Evolutionary conservation across 2,797 vertebrate species (phyloP).

Genomic region (Balearica regulorum): DNA sequence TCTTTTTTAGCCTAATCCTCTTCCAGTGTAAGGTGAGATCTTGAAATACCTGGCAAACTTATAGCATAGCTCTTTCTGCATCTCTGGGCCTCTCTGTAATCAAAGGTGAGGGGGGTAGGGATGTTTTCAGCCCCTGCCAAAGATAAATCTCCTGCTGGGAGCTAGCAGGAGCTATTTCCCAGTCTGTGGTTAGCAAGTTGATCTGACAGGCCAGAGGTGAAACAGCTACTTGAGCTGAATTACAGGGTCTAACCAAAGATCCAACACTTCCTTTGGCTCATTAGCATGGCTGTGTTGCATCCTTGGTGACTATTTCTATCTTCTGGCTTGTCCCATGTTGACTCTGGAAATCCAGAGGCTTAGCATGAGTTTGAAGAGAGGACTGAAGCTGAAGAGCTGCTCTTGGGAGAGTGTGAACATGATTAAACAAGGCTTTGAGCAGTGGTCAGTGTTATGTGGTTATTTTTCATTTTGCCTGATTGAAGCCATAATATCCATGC

Average conservation of each 20-base stretch:
- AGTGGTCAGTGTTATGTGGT: not conserved
- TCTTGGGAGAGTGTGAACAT: not conserved
- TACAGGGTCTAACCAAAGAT: conserved; percentile 42
- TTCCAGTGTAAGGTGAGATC: conserved; percentile 48
- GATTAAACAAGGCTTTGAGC: not conserved
- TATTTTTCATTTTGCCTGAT: no score
- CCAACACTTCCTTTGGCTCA: conserved; percentile 23
- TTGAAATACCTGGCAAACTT: conserved; percentile 34
- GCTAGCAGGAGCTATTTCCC: conserved; percentile 10
- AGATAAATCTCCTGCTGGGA: conserved; percentile 20
- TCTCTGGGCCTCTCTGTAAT: conserved; percentile 4
- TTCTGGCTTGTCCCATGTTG: conserved; percentile 39
- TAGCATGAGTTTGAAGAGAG: not conserved
- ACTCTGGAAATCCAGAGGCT: conserved; percentile 37
- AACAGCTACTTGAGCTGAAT: conserved; percentile 36
- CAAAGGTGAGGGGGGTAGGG: not conserved
- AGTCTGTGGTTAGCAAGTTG: conserved; percentile 31
- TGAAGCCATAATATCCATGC: not conserved
- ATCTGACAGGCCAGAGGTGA: conserved; percentile 45
- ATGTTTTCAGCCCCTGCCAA: not conserved
- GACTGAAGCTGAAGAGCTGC: not conserved
- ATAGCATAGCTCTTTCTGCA: not conserved
- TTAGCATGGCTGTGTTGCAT: not conserved
- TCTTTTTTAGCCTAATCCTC: conserved; percentile 47
- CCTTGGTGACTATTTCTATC: conserved; percentile 29